A percentile compares a stretch with the other conserved stretches of the same genome.
These are phyloP conservation scores for Tetrapedia diversipes DNA, from an alignment of 2,888 invertebrate species.

Conservation along the genomic window DNA sequence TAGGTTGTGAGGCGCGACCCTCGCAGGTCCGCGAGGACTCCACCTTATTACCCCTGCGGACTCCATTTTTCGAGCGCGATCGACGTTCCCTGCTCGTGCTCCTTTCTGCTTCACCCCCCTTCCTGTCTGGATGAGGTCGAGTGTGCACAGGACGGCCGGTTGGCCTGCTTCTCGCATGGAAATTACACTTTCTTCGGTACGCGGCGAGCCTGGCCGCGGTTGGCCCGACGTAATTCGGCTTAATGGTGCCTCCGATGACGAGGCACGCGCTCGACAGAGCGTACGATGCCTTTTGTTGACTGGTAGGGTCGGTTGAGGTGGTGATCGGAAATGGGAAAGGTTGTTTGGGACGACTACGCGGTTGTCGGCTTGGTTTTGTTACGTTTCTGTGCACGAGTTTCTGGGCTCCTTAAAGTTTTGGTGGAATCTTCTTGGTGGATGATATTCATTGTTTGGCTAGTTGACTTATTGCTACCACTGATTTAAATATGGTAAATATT, in stretches of 20 bases:
- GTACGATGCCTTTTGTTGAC: not conserved
- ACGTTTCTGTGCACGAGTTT: too few relatives aligned
- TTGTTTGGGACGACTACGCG: too few relatives aligned
- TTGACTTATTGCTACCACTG: too few relatives aligned
- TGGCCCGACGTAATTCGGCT: constrained; percentile 45
- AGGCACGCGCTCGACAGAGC: constrained; percentile 10
- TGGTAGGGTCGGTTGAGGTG: not conserved
- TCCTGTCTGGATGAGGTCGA: not conserved
- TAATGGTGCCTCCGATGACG: constrained; percentile 45
- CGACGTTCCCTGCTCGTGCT: constrained; percentile 54
- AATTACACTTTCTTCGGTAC: constrained; percentile 34
- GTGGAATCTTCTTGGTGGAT: too few relatives aligned
- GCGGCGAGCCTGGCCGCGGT: not conserved
- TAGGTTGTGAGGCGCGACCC: too few relatives aligned
- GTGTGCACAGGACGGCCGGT: not conserved
- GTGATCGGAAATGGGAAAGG: not conserved
- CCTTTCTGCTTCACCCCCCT: constrained; percentile 16
- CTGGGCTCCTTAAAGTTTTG: too few relatives aligned
- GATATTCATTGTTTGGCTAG: too few relatives aligned
- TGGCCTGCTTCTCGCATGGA: constrained; percentile 27
- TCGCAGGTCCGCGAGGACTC: too few relatives aligned
- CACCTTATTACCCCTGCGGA: not conserved
- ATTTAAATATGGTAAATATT: too few relatives aligned
- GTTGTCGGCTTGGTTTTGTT: too few relatives aligned
- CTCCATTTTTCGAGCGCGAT: constrained; percentile 49